A percentile compares a stretch with the other conserved stretches of the same genome.
These are phyloP conservation scores for Takifugu bimaculatus DNA, from an alignment of 2,113 vertebrate species.

Conservation along the genomic window DNA sequence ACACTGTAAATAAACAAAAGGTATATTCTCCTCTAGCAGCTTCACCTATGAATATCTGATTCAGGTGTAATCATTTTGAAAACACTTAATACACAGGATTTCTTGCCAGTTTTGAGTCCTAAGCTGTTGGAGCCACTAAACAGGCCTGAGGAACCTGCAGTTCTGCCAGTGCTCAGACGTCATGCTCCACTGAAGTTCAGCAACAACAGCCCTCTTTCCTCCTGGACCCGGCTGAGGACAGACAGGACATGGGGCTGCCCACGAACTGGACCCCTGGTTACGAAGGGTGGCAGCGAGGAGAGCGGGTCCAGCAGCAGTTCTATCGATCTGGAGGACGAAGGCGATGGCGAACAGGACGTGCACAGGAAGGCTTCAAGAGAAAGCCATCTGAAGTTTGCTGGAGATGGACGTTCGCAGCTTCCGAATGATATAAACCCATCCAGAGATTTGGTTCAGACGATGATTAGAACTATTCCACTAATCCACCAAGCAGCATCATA, in stretches of 20 bases:
- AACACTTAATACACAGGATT: constrained; percentile 25
- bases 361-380: neutral
- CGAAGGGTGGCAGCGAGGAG: constrained; percentile 58
- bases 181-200: constrained; percentile 57
- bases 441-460: constrained; percentile 19
- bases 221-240: constrained; percentile 33
- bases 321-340: constrained; percentile 52
- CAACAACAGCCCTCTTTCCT: constrained; percentile 34
- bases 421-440: constrained; percentile 2
- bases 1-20: constrained; percentile 41
- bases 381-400: constrained; percentile 1
- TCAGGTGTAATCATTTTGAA: neutral
- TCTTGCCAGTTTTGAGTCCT: constrained; percentile 35
- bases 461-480: constrained; percentile 1
- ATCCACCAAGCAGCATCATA: constrained; percentile 9
- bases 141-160: constrained; percentile 11
- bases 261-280: constrained; percentile 4
- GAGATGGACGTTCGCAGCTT: constrained; percentile 5
- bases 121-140: constrained; percentile 66
- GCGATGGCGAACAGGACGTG: constrained; percentile 29
- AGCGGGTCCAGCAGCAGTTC: constrained; percentile 65
- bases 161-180: constrained; percentile 31
- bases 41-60: neutral
- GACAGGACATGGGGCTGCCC: constrained; percentile 28
- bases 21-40: constrained; percentile 25